Percentiles rank a stretch among this genome's conserved stretches.
These are phyloP conservation scores for Dipodomys spectabilis DNA, from an alignment of 2,113 vertebrate species.

Conservation along the genomic window DNA sequence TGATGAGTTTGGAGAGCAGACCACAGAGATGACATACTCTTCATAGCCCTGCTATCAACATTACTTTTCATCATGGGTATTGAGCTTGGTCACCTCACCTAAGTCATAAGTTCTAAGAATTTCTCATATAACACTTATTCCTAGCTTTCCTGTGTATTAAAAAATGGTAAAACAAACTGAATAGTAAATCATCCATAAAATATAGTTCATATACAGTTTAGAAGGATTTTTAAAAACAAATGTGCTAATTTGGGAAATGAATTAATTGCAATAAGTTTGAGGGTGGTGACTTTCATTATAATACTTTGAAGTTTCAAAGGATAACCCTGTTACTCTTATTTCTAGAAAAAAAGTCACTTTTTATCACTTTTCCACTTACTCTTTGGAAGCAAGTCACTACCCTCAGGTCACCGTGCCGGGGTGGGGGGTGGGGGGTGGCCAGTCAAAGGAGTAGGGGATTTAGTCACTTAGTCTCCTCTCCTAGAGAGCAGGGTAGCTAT, in stretches of 20 bases:
- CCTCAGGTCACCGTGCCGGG: not conserved
- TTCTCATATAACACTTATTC: conserved; percentile 48
- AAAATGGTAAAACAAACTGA: not conserved
- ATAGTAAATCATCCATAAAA: not conserved
- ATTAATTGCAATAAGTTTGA: not conserved
- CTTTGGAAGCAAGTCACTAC: not conserved
- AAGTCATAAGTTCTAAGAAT: not conserved
- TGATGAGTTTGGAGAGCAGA: not conserved
- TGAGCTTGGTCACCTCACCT: not conserved
- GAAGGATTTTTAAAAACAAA: conserved; percentile 38
- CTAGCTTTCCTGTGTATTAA: not conserved
- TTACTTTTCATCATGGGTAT: not conserved
- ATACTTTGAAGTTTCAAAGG: not conserved
- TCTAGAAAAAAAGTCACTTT: conserved; percentile 84
- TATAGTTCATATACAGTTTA: not conserved
- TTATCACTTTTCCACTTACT: not conserved
- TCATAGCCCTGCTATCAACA: not conserved
- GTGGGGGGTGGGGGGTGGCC: too few species aligned
- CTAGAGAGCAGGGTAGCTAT: not conserved
- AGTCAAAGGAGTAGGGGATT: accelerated
- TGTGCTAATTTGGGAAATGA: conserved; percentile 29
- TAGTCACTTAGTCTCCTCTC: not conserved
- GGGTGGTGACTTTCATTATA: not conserved
- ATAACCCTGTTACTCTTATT: conserved; percentile 39
- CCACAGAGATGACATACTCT: not conserved